These are phyloP conservation scores for Tetragonisca angustula DNA, from an alignment of 2,888 invertebrate genomes.

Conservation along the genomic window DNA sequence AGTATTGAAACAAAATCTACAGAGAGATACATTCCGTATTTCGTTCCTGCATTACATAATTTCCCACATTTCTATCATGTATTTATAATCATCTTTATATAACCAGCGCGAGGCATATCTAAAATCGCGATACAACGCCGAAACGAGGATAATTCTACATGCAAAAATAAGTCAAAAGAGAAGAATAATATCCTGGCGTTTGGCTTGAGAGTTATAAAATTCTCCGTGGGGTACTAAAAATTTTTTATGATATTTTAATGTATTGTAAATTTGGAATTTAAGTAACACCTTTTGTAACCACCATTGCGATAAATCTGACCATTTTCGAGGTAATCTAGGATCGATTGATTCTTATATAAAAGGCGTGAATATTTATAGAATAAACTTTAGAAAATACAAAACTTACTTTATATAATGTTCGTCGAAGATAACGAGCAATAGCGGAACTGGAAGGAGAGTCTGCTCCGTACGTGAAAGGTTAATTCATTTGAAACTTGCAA, in stretches of 20 bases:
- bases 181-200: no score
- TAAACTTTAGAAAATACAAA: background rate
- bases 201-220: no score
- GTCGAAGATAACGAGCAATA: conserved; percentile 8
- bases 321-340: no score
- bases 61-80: background rate
- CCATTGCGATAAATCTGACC: no score
- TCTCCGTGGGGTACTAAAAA: no score
- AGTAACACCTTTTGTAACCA: no score
- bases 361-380: background rate
- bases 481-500: conserved; percentile 30
- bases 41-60: background rate
- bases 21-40: background rate
- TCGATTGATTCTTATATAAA: background rate
- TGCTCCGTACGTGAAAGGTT: conserved; percentile 27
- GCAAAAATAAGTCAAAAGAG: no score
- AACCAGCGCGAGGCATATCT: no score
- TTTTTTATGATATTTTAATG: no score
- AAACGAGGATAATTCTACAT: no score
- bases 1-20: background rate
- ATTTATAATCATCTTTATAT: background rate
- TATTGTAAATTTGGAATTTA: no score
- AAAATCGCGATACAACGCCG: no score
- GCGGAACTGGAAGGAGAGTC: background rate
- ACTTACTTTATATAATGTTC: background rate